Percentiles rank a stretch among this genome's conserved stretches.
These are phyloP conservation scores for Pangasius mekongensis DNA, from an alignment of 2,797 vertebrate genomes.

Conservation along the genomic window DNA sequence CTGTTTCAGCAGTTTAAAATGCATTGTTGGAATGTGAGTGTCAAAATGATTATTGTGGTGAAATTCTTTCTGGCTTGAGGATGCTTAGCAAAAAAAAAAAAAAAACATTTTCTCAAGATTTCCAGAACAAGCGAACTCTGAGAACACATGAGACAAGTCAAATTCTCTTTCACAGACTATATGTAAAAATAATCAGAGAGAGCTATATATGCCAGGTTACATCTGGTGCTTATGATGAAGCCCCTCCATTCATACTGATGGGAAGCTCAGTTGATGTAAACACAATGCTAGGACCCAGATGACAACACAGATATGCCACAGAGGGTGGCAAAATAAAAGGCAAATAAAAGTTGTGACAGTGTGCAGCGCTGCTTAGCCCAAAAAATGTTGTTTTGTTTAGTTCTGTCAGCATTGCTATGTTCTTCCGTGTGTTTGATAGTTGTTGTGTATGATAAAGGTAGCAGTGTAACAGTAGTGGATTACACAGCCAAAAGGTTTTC, in stretches of 20 bases:
- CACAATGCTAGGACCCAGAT: not conserved
- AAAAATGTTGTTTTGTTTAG: not conserved
- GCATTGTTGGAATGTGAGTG: not conserved
- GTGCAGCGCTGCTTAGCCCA: not conserved
- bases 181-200: not conserved
- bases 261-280: not conserved
- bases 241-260: not conserved
- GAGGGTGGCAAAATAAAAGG: not conserved
- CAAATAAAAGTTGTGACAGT: not conserved
- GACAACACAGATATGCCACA: not conserved
- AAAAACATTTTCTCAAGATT: not conserved
- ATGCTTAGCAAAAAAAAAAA: not conserved
- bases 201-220: not conserved
- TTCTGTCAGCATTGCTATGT: not conserved
- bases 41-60: not conserved
- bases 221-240: not conserved
- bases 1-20: constrained; percentile 27
- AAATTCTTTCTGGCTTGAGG: not conserved
- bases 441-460: not conserved
- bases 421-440: not conserved
- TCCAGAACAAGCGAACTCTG: not conserved
- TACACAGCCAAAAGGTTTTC: not conserved
- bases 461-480: not conserved
- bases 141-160: not conserved
- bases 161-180: not conserved